These are phyloP conservation scores for Rhynchotus rufescens DNA, from an alignment of 2,797 vertebrate species.

Conservation along the genomic window DNA sequence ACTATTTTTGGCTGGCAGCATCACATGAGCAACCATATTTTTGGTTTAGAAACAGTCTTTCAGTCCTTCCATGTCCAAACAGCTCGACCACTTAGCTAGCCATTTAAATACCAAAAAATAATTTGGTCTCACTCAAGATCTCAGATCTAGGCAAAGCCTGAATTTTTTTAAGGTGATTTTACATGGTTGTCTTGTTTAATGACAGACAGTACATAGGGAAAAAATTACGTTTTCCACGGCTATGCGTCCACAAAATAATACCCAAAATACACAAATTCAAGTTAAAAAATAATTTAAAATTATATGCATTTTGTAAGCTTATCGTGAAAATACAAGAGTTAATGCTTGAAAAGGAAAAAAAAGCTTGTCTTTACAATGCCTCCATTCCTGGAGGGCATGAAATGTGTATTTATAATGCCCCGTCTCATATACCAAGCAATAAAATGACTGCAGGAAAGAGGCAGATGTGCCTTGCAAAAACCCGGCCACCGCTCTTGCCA, in stretches of 20 bases:
- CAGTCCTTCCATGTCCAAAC: neutral
- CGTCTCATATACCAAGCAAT: conserved; percentile 19
- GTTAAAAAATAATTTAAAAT: conserved; percentile 9
- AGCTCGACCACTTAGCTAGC: neutral
- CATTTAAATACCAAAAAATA: neutral
- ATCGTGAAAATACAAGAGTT: neutral
- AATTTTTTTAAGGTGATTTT: neutral
- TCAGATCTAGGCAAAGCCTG: neutral
- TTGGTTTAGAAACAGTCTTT: conserved; percentile 2
- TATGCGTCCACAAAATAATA: neutral
- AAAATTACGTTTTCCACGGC: neutral
- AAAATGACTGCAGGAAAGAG: conserved; percentile 44
- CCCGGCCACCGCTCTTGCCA: conserved; percentile 43
- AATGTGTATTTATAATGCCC: conserved; percentile 31
- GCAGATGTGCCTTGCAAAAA: conserved; percentile 57
- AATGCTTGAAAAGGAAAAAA: conserved; percentile 59
- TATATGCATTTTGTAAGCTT: neutral
- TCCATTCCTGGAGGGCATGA: conserved; percentile 28
- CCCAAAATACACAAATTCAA: neutral
- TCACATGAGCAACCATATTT: conserved; percentile 35
- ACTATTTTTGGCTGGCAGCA: conserved; percentile 28
- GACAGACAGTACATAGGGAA: neutral
- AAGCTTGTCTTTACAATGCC: conserved; percentile 57
- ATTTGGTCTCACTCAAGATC: neutral
- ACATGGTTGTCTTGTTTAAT: neutral